Evolutionary conservation across 2,797 vertebrate species (phyloP), one percentile per base, ranked within the genome.

Genomic region (Hybognathus amarus): DNA sequence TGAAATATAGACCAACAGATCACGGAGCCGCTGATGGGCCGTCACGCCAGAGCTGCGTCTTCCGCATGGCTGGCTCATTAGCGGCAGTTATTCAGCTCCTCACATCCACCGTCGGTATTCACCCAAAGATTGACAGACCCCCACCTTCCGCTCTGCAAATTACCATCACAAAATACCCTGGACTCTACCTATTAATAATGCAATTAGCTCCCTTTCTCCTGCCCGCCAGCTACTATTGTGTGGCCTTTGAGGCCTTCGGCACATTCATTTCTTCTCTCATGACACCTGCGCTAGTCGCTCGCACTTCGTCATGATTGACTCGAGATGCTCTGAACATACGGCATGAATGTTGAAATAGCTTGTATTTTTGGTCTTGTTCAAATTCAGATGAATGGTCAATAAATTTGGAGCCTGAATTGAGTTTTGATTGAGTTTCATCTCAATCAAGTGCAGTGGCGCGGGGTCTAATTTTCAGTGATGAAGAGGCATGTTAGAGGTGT

Each of bases 161-260:
- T 87, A 84, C 59, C 83, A 88, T 86, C 83, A 86, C 83, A 87
- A 87, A 85, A 85, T 56, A 18, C 17, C 59, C 74, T 38, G 30
- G 80, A 83, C 83, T 77, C 54, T 67, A 47, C 81, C 86, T 81
- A 82, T 87, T 87, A 87, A 89, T 87, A 85, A 80, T 74, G 75
- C 86, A 84, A 80, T 86, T 85, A 89, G 67, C 71, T 77, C n/a
- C 27, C 56, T 24, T 78, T 63, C 78, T 77, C 45, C 63, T 74
- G 80, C n/a, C 61, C 64, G 40, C 80, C 56, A 38, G 73, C 80
- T 80, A 68, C 76, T 40, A 74, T 77, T 86, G 77, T 86, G 50
- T 73, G 40, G 75, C 68, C 76, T 77, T 68, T 59, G 38, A 45
- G 50, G 40, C 71, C 73, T 24, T 82, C n/a, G 50, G 24, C 24